Evolutionary conservation across 2,888 invertebrate species (phyloP).

Genomic region (Xylota segnis): DNA sequence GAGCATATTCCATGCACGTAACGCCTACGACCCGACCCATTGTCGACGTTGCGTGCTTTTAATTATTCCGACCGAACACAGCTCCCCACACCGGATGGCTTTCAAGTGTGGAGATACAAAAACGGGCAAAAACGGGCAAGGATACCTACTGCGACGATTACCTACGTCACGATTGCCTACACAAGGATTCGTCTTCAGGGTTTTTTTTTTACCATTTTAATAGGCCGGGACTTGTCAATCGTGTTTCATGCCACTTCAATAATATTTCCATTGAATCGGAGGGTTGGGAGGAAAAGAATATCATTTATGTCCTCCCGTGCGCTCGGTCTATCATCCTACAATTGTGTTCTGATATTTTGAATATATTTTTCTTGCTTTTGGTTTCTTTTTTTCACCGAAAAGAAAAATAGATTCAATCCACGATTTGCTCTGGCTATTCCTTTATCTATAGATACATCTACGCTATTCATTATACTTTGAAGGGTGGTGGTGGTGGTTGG

Average conservation of each 20-base stretch:
- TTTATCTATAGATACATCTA: constrained; percentile 50
- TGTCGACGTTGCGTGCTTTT: constrained; percentile 67
- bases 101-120: constrained; percentile 38
- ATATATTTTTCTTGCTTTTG: constrained; percentile 20
- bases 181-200: constrained; percentile 37
- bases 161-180: constrained; percentile 56
- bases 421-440: constrained; percentile 70
- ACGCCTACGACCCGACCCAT: constrained; percentile 54
- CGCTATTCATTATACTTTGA: constrained; percentile 51
- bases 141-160: constrained; percentile 34
- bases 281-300: constrained; percentile 40
- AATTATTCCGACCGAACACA: constrained; percentile 62
- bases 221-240: constrained; percentile 77
- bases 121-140: constrained; percentile 32
- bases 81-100: constrained; percentile 20
- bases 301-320: constrained; percentile 74
- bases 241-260: constrained; percentile 77
- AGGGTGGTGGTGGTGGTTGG: constrained; percentile 52
- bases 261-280: constrained; percentile 52
- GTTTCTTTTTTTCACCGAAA: background rate
- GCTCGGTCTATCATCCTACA: constrained; percentile 71
- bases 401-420: constrained; percentile 69
- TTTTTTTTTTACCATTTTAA: constrained; percentile 52
- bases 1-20: constrained; percentile 34
- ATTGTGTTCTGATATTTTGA: constrained; percentile 67